Conservation (phyloP, 2,113 vertebrate genomes). For the Trinectes maculatus region DNA sequence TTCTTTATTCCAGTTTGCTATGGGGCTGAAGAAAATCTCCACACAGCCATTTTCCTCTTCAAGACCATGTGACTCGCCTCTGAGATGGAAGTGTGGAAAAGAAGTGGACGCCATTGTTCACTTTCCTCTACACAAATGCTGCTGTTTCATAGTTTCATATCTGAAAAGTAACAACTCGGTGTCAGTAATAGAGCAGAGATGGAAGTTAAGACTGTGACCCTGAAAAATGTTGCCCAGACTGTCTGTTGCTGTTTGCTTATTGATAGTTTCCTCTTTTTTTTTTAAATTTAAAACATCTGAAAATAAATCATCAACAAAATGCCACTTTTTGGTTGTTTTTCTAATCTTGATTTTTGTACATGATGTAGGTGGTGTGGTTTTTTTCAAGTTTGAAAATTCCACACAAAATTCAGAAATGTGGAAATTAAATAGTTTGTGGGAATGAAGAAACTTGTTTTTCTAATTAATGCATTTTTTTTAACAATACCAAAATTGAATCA, state of each 20-base stretch:
- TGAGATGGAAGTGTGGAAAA: constrained; percentile 8
- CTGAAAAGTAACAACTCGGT: background rate
- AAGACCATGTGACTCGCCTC: constrained; percentile 29
- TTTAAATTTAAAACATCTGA: constrained; percentile 67
- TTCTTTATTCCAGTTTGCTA: constrained; percentile 74
- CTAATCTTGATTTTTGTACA: too few species aligned
- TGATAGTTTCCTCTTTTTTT: constrained; percentile 44
- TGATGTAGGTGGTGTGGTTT: background rate
- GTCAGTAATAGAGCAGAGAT: background rate
- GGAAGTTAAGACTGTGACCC: constrained; percentile 1
- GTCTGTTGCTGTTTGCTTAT: background rate
- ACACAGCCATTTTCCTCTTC: background rate
- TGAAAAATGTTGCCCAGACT: background rate
- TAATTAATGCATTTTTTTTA: too few species aligned
- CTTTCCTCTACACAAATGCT: constrained; percentile 10
- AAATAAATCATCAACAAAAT: constrained; percentile 48
- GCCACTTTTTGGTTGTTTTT: background rate
- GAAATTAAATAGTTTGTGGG: too few species aligned
- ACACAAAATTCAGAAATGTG: too few species aligned
- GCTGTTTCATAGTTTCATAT: background rate
- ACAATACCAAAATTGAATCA: too few species aligned
- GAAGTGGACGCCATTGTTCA: constrained; percentile 32
- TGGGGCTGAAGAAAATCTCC: constrained; percentile 77
- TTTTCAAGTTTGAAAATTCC: too few species aligned
- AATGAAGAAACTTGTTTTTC: too few species aligned